These are phyloP conservation scores for Cyclophora albipunctata DNA, from an alignment of 2,888 invertebrate genomes.

Conservation along the genomic window DNA sequence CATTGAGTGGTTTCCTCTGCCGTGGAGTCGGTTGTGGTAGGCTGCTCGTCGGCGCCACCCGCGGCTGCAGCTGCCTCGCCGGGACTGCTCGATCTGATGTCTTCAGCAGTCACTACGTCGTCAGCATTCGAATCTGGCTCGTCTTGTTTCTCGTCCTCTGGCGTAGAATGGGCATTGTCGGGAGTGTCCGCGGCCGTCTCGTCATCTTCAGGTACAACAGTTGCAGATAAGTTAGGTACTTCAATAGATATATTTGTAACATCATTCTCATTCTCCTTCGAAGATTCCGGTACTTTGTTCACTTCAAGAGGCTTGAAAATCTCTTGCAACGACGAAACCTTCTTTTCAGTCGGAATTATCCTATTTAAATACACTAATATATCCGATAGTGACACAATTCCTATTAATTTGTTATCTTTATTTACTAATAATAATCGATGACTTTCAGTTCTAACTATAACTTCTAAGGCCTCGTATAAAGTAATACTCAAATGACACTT, in stretches of 20 bases:
- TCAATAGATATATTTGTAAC: constrained; percentile 47
- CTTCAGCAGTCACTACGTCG: constrained; percentile 24
- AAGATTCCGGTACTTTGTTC: constrained; percentile 62
- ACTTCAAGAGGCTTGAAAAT: constrained; percentile 67
- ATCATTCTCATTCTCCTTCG: constrained; percentile 63
- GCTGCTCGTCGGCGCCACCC: no score
- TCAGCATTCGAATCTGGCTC: constrained; percentile 29
- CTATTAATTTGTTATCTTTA: constrained; percentile 66
- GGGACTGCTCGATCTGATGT: constrained; percentile 21
- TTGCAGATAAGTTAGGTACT: constrained; percentile 47
- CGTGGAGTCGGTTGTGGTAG: constrained; percentile 10
- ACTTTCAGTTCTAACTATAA: constrained; percentile 92
- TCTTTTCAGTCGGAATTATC: constrained; percentile 66
- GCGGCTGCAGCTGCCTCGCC: constrained; percentile 19
- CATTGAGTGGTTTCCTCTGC: constrained; percentile 32
- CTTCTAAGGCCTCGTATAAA: constrained; percentile 89
- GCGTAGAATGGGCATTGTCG: constrained; percentile 12
- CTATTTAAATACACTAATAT: constrained; percentile 71
- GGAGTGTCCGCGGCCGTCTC: constrained; percentile 28
- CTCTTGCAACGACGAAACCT: constrained; percentile 67
- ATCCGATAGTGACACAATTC: constrained; percentile 68
- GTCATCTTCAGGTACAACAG: constrained; percentile 40
- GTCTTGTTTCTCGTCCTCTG: constrained; percentile 20
- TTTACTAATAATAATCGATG: constrained; percentile 72
- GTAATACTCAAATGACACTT: constrained; percentile 91